Evolutionary conservation across 2,888 invertebrate genomes (phyloP), one percentile per base, ranked within the genome.

Genomic region (Hybos culiciformis): DNA sequence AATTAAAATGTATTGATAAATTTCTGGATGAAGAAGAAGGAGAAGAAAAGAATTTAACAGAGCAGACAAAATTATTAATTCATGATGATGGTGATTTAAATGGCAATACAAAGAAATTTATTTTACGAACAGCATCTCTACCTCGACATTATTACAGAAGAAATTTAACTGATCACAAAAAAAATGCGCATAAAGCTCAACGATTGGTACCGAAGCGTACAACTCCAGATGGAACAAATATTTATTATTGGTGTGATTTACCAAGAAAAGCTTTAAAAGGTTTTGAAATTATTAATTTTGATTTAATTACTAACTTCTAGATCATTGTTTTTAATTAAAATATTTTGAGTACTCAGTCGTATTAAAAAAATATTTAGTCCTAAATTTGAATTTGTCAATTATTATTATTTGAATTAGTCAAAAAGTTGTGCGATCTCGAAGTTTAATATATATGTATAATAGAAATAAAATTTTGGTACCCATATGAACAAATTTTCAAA

Each of bases 201-300:
- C 58, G 68, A 47, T 66, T 73, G 56, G 83, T 84, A 50, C 84
- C 84, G 46, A 80, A 78, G 61, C 74, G 83, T 50, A 74, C 77
- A 55, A 83, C 85, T 44, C 79, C 84, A 21, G 86, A 87, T 68
- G 86, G 86, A 55, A 86, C 86, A 48, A 78, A 79, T 61, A 78
- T 86, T 61, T 83, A 81, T 72, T 86, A 86, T 71, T 85, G 86
- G 84, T 86, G 86, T 70, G 85, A 86, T 70, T 14, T n/a, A 20
- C 78, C 81, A 54, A 73, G 72, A 56, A 70, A 68, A 54, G 61
- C 66, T 41, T 59, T 62, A 43, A 63, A 70, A 68, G 75, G 77
- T 77, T 49, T 43, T 46, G 17, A n/a, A 9, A 5, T 8, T n/a
- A n/a, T 14, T 21, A 20, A 19, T 34, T 18, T 7, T 33, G 14